Evolutionary conservation across 2,888 invertebrate species (phyloP), one percentile per base, ranked within the genome.

Genomic region (Trichacis sp.): DNA sequence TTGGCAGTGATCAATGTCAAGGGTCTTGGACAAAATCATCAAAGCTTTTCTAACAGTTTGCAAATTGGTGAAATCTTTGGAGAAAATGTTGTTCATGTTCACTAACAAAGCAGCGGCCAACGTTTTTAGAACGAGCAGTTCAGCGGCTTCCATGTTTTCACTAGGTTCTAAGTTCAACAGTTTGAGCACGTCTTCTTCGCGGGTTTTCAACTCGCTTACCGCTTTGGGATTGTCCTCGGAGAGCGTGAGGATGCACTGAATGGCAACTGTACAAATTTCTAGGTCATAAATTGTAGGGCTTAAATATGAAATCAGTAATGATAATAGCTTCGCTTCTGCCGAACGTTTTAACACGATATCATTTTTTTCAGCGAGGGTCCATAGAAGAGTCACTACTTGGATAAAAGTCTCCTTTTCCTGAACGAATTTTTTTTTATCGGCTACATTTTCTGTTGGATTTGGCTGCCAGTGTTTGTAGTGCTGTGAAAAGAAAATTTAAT

Each of bases 341-440:
- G 91, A 87, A 70, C 88, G 88, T 73, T 89, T 88, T 1, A 92
- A 85, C 9, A 92, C 92, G 36, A 86, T 77, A 51, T 88, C 88
- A 80, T 87, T 88, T 76, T 89, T 89, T 80, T 90, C 90, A 80
- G 92, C 92, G 33, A 93, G 84, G 77, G 92, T 92, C 86, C 91
- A 88, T 6, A 93, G 81, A 19, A 93, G 84, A 77, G 90, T 88
- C 1, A 90, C 87, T 45, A 89, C 88, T 79, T 93, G 90, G 46
- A 90, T 82, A 74, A 92, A 89, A 48, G 90, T 90, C 72, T 91
- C 91, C 36, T 87, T 86, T 70, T 88, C 87, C 62, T 91, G 87
- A 74, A 89, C 88, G 52, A 84, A 74, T 29, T 78, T 77, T 18
- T 76, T 77, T 62, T 84, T 77, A 8, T 74, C 60, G 54, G 87